Evolutionary conservation across 1,140 invertebrate species (phyloP).

Genomic region (Zaprionus tsacasi): DNA sequence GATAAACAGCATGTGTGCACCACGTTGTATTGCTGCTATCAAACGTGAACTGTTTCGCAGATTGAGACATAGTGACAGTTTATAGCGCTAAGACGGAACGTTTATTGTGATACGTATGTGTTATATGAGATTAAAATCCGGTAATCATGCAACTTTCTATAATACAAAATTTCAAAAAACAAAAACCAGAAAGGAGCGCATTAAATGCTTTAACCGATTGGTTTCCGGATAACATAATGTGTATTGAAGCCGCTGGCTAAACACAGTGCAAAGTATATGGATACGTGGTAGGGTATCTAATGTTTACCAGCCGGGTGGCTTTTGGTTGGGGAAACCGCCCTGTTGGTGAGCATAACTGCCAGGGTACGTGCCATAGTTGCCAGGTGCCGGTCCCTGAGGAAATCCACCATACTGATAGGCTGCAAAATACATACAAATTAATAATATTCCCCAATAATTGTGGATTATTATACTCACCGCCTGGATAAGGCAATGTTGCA

Average conservation of each 20-base stretch:
- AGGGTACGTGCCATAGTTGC: slow-evolving; percentile 83
- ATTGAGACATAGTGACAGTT: slow-evolving; percentile 24
- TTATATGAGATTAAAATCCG: slow-evolving; percentile 76
- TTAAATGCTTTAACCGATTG: slow-evolving; percentile 63
- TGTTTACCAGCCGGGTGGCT: slow-evolving; percentile 83
- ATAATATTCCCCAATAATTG: neutral
- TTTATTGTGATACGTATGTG: slow-evolving; percentile 65
- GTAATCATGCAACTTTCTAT: slow-evolving; percentile 53
- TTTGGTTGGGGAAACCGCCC: slow-evolving; percentile 84
- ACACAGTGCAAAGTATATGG: slow-evolving; percentile 47
- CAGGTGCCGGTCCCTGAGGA: slow-evolving; percentile 82
- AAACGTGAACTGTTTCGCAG: slow-evolving; percentile 59
- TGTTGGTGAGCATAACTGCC: slow-evolving; percentile 84
- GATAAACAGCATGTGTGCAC: slow-evolving; percentile 70
- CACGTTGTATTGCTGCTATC: slow-evolving; percentile 53
- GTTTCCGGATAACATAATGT: slow-evolving; percentile 37
- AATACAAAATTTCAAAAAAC: slow-evolving; percentile 52
- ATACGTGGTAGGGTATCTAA: neutral
- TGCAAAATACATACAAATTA: slow-evolving; percentile 45
- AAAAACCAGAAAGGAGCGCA: slow-evolving; percentile 47
- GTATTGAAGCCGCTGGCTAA: slow-evolving; percentile 32
- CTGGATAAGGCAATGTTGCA: slow-evolving; percentile 90
- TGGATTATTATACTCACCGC: slow-evolving; percentile 83
- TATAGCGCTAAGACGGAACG: slow-evolving; percentile 49
- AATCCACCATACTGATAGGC: slow-evolving; percentile 85